A percentile compares a stretch with the other conserved stretches of the same genome.
Conservation (phyloP, 2,888 invertebrate species). For the Agriopis leucophaearia region DNA sequence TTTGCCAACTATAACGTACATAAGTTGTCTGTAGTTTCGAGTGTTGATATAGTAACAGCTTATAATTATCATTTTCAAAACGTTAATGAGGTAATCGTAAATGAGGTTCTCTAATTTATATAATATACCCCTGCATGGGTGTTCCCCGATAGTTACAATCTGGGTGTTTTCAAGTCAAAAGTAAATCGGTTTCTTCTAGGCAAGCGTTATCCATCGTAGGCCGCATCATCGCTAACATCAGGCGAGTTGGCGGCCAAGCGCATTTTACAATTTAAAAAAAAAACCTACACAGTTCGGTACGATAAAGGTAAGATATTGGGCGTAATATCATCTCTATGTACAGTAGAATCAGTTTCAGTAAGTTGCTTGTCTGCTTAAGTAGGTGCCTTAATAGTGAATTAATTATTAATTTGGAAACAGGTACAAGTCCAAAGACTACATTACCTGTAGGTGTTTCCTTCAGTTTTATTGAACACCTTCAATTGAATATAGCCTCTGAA, state of each 20-base stretch:
- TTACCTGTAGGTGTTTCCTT: not conserved
- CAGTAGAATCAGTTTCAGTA: conserved; percentile 1
- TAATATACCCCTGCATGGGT: too few relatives aligned
- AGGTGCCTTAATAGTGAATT: not conserved
- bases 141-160: too few relatives aligned
- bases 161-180: too few relatives aligned
- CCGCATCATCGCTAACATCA: too few relatives aligned
- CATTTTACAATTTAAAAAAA: too few relatives aligned
- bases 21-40: too few relatives aligned
- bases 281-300: not conserved
- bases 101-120: not conserved
- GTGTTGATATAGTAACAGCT: too few relatives aligned
- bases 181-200: too few relatives aligned
- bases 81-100: not conserved
- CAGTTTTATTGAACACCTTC: conserved; percentile 39
- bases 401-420: not conserved
- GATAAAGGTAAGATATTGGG: too few relatives aligned
- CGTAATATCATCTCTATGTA: not conserved
- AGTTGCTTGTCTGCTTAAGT: not conserved
- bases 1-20: too few relatives aligned
- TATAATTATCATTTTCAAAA: not conserved
- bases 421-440: not conserved
- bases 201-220: too few relatives aligned
- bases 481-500: conserved; percentile 50
- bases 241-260: too few relatives aligned